Evolutionary conservation across 2,797 vertebrate genomes (phyloP), one percentile per base, ranked within the genome.

Genomic region (Lates japonicus): DNA sequence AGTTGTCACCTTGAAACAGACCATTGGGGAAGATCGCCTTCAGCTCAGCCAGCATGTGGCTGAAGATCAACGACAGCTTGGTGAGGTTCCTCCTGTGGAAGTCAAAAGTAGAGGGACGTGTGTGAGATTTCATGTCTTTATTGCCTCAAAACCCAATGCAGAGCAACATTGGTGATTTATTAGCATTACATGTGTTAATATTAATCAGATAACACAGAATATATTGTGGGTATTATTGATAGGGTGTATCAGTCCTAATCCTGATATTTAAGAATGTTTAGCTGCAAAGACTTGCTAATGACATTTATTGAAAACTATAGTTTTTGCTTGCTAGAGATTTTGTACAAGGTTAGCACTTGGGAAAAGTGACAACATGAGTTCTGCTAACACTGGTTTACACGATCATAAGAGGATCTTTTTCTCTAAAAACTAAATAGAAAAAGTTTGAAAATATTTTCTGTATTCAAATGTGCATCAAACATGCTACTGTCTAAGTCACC

Each of bases 1-100:
- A 99, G 0, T 97, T 97, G 91, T 99, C 98, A 16, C 98, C 98
- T 87, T 99, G 98, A 93, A 99, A 99, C 59, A 97, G 95, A 48
- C 98, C 98, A 0, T 95, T 97, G 73, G 98, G 98, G 89, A 99
- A 99, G 92, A 99, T 98, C 69, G 98, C 98, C 94, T 99, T 99
- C 55, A 99, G 95, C 78, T 99, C 98, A 7, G 98, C 98, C 91
- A 99, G 94, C 98, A 99, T 99, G 90, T 99, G 98, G 91, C 98
- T 99, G 96, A 99, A 99, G 93, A 99, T 99, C 89, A 99, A 91
- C 20, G 98, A 99, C 66, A 99, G 83, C 88, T 99, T 99, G 29
- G 98, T 99, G 90, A 99, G 92, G 94, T 99, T 99, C 81, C 98
- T 93, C 88, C 98, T 99, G 92, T 58, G 16, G 58, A 76, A 55